Evolutionary conservation across 1,140 invertebrate genomes (phyloP).

Genomic region (Harlomillsia oculata): DNA sequence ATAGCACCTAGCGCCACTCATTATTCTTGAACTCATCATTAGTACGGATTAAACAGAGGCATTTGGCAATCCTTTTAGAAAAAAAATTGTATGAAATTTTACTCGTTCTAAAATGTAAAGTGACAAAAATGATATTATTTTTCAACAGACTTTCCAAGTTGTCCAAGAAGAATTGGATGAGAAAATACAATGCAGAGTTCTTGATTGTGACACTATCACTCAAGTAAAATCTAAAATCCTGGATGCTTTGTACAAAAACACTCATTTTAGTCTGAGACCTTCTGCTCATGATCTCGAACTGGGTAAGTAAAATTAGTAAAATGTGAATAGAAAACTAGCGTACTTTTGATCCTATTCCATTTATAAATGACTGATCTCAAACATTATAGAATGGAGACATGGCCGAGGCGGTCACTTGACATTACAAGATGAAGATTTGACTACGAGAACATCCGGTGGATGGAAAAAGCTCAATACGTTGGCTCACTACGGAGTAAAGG

Average conservation of each 20-base stretch:
- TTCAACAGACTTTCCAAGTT: slow-evolving; percentile 68
- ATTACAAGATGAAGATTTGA: slow-evolving; percentile 84
- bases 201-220: slow-evolving; percentile 97
- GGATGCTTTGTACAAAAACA: slow-evolving; percentile 93
- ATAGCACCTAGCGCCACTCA: too few species aligned
- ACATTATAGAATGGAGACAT: slow-evolving; percentile 82
- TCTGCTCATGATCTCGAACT: slow-evolving; percentile 84
- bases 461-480: slow-evolving; percentile 88
- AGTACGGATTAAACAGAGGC: too few species aligned
- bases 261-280: slow-evolving; percentile 84
- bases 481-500: slow-evolving; percentile 84
- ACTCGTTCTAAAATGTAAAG: too few species aligned
- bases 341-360: not conserved
- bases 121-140: slow-evolving; percentile 11
- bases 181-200: slow-evolving; percentile 87
- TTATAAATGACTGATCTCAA: not conserved
- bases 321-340: too few species aligned
- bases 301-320: slow-evolving; percentile 45
- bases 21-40: too few species aligned
- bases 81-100: too few species aligned
- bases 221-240: slow-evolving; percentile 97
- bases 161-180: slow-evolving; percentile 88
- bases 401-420: slow-evolving; percentile 82
- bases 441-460: slow-evolving; percentile 74
- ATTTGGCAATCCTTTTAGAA: too few species aligned